phyloP scores from a whole-genome alignment of 2,113 vertebrate species.

The human (Homo sapiens) region DNA sequence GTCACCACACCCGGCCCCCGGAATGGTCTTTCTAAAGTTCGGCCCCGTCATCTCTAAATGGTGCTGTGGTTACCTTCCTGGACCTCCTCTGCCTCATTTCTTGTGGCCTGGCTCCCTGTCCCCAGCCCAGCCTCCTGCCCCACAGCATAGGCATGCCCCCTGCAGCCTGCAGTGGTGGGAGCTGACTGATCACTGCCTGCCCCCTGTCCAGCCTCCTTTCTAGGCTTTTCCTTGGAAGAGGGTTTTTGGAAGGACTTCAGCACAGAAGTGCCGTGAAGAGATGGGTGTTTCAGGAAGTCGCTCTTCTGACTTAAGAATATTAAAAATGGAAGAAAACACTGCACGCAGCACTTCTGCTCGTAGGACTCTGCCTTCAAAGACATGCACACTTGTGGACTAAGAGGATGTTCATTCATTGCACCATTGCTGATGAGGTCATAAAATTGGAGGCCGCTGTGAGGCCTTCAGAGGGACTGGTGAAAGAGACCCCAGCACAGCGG shows the following conservation, averaged over 20 bases:
- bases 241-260: neutral
- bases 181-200: neutral
- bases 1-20: no score
- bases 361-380: accelerated
- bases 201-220: neutral
- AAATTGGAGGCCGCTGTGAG: conserved; percentile 66
- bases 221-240: neutral
- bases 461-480: neutral
- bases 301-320: neutral
- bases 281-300: neutral
- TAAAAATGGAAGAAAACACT: neutral
- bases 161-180: neutral
- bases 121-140: accelerated
- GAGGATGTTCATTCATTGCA: neutral
- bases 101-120: neutral
- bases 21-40: no score
- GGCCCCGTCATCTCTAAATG: neutral
- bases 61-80: neutral
- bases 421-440: conserved; percentile 13
- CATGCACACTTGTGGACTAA: neutral
- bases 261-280: neutral
- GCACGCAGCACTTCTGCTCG: accelerated
- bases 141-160: neutral
- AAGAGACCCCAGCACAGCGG: neutral
- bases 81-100: neutral